Evolutionary conservation across 2,888 invertebrate genomes (phyloP).

Genomic region (Conus canariensis): DNA sequence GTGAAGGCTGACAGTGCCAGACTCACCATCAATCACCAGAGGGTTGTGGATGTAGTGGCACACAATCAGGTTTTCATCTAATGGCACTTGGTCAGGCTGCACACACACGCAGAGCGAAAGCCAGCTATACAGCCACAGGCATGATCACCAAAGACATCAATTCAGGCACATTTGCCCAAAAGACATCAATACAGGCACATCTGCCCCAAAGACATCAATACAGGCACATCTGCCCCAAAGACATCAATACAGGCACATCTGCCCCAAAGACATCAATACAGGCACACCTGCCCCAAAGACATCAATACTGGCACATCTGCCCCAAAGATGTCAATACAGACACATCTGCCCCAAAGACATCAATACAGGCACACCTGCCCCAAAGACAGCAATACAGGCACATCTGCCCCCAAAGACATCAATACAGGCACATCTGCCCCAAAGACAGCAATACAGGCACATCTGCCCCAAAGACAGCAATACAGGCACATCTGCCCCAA

Average conservation of each 20-base stretch:
- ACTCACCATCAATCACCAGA: constrained; percentile 77
- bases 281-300: neutral
- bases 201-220: neutral
- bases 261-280: neutral
- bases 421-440: too few relatives aligned
- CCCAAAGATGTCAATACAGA: too few relatives aligned
- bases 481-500: too few relatives aligned
- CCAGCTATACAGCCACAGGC: neutral
- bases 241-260: neutral
- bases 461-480: too few relatives aligned
- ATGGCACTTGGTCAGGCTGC: constrained; percentile 92
- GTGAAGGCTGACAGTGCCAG: neutral
- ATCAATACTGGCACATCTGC: too few relatives aligned
- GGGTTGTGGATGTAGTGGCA: constrained; percentile 83
- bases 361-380: too few relatives aligned
- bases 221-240: neutral
- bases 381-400: too few relatives aligned
- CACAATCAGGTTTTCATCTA: constrained; percentile 94
- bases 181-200: neutral
- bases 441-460: too few relatives aligned
- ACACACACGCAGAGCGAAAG: constrained; percentile 76
- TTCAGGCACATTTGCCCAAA: too few relatives aligned
- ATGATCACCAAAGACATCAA: neutral
- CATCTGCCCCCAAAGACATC: too few relatives aligned
- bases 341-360: too few relatives aligned